Evolutionary conservation across 2,888 invertebrate genomes (phyloP).

Genomic region (Carabus problematicus): DNA sequence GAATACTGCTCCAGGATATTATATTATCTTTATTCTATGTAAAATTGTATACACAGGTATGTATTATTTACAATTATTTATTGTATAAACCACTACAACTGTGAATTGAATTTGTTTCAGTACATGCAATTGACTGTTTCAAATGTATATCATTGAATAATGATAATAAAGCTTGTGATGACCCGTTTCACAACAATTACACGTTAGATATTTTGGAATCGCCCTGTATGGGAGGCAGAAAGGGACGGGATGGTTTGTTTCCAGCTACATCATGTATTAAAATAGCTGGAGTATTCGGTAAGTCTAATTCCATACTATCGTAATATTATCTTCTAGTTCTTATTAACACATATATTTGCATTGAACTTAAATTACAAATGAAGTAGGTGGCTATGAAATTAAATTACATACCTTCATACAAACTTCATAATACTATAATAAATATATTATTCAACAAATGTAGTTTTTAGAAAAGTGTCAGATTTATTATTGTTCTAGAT

Average conservation of each 20-base stretch:
- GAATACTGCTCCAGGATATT: constrained; percentile 18
- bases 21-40: constrained; percentile 26
- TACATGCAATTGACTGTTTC: constrained; percentile 88
- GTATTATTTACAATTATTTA: constrained; percentile 3
- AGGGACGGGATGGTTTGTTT: constrained; percentile 90
- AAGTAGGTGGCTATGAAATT: neutral
- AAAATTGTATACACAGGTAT: constrained; percentile 29
- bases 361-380: neutral
- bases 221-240: constrained; percentile 94
- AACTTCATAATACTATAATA: too few relatives aligned
- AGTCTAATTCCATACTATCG: constrained; percentile 49
- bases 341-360: neutral
- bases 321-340: neutral
- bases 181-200: constrained; percentile 94
- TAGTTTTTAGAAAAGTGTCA: too few relatives aligned
- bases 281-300: constrained; percentile 90
- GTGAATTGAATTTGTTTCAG: constrained; percentile 54
- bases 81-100: neutral
- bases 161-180: constrained; percentile 87
- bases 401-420: neutral
- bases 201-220: constrained; percentile 83
- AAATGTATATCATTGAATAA: constrained; percentile 94
- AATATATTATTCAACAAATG: too few relatives aligned
- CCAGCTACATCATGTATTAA: constrained; percentile 98
- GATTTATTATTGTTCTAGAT: too few relatives aligned